Percentiles rank a stretch among this genome's conserved stretches.
phyloP scores from a whole-genome alignment of 2,888 invertebrate genomes.

The Drosophila infuscata region DNA sequence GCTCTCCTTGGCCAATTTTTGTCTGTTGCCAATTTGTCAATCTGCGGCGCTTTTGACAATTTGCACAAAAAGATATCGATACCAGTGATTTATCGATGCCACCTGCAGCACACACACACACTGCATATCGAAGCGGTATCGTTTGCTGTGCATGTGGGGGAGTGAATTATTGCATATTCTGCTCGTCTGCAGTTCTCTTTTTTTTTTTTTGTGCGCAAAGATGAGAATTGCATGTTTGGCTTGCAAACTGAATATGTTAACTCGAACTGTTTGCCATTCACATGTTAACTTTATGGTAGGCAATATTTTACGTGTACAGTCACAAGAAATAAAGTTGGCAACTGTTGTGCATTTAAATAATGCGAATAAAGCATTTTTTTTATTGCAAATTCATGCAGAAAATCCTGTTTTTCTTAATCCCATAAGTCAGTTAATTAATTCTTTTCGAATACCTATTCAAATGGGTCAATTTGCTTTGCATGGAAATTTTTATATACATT shows the following conservation, averaged over 20 bases:
- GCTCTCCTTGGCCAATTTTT: conserved; percentile 61
- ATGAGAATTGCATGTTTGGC: conserved; percentile 33
- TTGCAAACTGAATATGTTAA: conserved; percentile 44
- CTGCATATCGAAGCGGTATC: conserved; percentile 1
- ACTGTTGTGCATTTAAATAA: conserved; percentile 23
- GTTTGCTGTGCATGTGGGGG: conserved; percentile 13
- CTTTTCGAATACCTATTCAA: conserved; percentile 2
- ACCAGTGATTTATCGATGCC: conserved; percentile 71
- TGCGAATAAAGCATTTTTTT: conserved; percentile 14
- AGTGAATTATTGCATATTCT: conserved; percentile 21
- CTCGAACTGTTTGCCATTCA: conserved; percentile 31
- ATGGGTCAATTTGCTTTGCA: conserved; percentile 3
- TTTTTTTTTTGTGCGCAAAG: conserved; percentile 12
- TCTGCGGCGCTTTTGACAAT: conserved; percentile 58
- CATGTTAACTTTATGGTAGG: conserved; percentile 22
- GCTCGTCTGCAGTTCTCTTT: conserved; percentile 37
- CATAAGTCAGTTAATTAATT: conserved; percentile 23
- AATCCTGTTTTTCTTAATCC: conserved; percentile 11
- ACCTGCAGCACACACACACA: conserved; percentile 42
- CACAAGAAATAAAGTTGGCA: conserved; percentile 37
- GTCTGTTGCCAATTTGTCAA: conserved; percentile 58
- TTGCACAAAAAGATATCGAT: conserved; percentile 54
- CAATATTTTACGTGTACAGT: conserved; percentile 12
- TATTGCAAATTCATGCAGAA: conserved; percentile 20
- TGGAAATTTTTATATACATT: neutral